A percentile compares a stretch with the other conserved stretches of the same genome.
Evolutionary conservation across 1,140 invertebrate genomes (phyloP).

Genomic region (Tetraneura akinire): DNA sequence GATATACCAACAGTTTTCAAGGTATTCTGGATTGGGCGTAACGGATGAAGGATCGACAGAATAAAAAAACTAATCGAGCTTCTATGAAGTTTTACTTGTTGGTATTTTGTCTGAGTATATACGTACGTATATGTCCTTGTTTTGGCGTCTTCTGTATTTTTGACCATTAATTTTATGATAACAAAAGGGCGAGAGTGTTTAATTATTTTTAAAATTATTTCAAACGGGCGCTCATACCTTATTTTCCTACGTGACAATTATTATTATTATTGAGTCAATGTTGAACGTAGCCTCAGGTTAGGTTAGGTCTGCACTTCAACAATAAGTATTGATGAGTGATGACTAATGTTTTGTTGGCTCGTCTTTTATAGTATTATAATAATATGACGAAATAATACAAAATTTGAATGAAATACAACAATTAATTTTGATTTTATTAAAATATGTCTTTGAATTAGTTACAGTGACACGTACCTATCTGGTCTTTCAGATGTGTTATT

Average conservation of each 20-base stretch:
- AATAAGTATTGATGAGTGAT: not conserved
- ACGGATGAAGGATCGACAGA: slow-evolving; percentile 9
- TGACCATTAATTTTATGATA: slow-evolving; percentile 1
- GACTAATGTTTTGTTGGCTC: slow-evolving; percentile 4
- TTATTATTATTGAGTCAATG: slow-evolving; percentile 9
- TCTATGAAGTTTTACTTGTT: not conserved
- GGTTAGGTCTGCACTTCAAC: not conserved
- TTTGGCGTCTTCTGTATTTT: slow-evolving; percentile 4
- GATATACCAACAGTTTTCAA: not conserved
- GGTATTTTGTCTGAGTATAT: not conserved
- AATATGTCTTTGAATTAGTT: not conserved
- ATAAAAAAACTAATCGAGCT: slow-evolving; percentile 15
- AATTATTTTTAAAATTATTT: slow-evolving; percentile 31
- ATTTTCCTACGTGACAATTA: not conserved
- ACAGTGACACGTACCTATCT: not conserved
- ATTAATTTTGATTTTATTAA: not conserved
- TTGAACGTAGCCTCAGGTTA: slow-evolving; percentile 2
- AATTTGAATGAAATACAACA: slow-evolving; percentile 8
- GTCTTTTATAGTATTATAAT: not conserved
- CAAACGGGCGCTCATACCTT: not conserved
- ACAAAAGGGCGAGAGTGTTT: slow-evolving; percentile 31
- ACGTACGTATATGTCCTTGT: slow-evolving; percentile 21
- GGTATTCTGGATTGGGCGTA: not conserved
- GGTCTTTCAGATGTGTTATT: not conserved
- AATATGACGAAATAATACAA: not conserved